These are phyloP conservation scores for Rhabdornis inornatus DNA, from an alignment of 2,113 vertebrate species.

Conservation along the genomic window DNA sequence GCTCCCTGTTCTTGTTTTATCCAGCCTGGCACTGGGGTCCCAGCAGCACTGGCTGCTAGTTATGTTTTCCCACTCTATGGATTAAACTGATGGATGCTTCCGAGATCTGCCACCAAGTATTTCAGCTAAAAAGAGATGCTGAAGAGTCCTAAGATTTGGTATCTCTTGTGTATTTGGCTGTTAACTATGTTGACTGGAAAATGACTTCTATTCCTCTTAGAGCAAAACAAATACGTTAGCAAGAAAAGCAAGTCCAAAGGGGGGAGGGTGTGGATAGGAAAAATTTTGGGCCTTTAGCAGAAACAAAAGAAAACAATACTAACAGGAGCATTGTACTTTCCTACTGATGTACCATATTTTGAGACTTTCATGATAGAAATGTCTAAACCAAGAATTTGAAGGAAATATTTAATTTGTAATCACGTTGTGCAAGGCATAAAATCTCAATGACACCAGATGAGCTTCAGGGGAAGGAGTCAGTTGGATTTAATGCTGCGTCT, in stretches of 20 bases:
- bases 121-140: neutral
- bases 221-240: neutral
- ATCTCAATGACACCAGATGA: neutral
- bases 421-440: neutral
- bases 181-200: neutral
- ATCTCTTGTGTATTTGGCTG: neutral
- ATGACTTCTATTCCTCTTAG: neutral
- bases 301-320: neutral
- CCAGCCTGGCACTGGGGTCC: neutral
- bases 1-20: neutral
- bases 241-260: neutral
- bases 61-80: neutral
- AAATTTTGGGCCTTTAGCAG: neutral
- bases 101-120: neutral
- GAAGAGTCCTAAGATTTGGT: neutral
- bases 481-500: neutral
- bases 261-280: neutral
- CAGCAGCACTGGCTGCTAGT: neutral
- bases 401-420: neutral
- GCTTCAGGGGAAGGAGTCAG: neutral
- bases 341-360: neutral
- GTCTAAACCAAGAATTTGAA: neutral
- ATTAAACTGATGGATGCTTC: neutral
- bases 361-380: neutral
- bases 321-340: neutral